A percentile compares a stretch with the other conserved stretches of the same genome.
phyloP scores from a whole-genome alignment of 2,113 vertebrate genomes.

The Gopherus flavomarginatus region DNA sequence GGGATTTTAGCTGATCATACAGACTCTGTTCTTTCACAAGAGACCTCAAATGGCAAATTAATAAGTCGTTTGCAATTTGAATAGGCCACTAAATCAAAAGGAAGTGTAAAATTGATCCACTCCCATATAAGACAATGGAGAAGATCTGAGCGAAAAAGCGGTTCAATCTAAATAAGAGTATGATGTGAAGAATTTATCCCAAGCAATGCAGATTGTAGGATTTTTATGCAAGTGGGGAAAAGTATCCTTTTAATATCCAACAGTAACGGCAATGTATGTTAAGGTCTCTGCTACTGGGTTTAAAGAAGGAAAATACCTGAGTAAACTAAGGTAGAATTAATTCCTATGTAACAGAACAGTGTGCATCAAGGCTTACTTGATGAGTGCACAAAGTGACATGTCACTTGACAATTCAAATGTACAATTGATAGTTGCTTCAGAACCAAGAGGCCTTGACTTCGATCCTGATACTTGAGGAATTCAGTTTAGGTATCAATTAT shows the following conservation, averaged over 20 bases:
- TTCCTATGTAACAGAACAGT: slow-evolving; percentile 32
- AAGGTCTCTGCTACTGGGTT: slow-evolving; percentile 47
- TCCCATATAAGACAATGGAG: slow-evolving; percentile 4
- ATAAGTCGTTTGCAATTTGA: neutral
- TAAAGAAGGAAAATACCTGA: slow-evolving; percentile 31
- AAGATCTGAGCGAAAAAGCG: neutral
- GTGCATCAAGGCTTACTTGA: neutral
- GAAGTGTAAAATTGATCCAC: neutral
- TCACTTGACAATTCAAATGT: slow-evolving; percentile 38
- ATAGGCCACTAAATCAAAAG: neutral
- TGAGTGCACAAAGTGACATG: slow-evolving; percentile 20
- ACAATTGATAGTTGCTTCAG: neutral
- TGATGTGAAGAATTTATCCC: slow-evolving; percentile 34
- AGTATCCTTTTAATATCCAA: slow-evolving; percentile 30
- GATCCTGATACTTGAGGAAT: neutral
- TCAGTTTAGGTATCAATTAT: neutral
- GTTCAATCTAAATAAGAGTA: slow-evolving; percentile 28
- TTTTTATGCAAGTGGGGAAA: slow-evolving; percentile 9
- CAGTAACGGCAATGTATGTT: slow-evolving; percentile 61
- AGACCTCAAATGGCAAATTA: neutral
- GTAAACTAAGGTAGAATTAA: neutral
- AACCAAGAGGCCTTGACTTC: slow-evolving; percentile 1
- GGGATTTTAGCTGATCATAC: neutral
- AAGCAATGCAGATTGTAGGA: slow-evolving; percentile 5
- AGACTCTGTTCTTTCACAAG: neutral